These are phyloP conservation scores for Pionites leucogaster DNA, from an alignment of 2,113 vertebrate species.

Conservation along the genomic window DNA sequence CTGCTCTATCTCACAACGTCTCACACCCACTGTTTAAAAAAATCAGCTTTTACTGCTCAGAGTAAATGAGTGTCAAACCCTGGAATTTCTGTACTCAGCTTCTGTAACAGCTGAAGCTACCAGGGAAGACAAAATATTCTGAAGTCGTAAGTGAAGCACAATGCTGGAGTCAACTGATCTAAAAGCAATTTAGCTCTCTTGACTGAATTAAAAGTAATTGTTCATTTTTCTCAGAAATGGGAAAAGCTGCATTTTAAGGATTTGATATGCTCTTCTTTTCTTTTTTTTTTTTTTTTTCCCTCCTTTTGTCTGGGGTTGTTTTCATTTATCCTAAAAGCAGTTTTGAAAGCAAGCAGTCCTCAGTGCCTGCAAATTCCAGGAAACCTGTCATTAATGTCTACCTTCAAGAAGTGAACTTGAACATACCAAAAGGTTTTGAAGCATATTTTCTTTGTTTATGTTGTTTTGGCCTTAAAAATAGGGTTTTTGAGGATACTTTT, in stretches of 20 bases:
- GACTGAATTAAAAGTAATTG: neutral
- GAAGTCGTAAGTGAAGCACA: neutral
- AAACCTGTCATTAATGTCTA: neutral
- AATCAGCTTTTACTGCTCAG: slow-evolving; percentile 19
- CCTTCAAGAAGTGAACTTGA: neutral
- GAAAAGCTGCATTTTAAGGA: neutral
- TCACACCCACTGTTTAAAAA: neutral
- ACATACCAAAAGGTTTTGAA: neutral
- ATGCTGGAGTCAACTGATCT: neutral
- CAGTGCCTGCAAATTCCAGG: neutral
- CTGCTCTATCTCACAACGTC: neutral
- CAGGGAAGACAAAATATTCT: neutral
- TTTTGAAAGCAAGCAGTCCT: neutral
- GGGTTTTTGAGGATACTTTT: neutral
- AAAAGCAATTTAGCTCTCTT: neutral
- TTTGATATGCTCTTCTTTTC: accelerated
- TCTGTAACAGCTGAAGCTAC: slow-evolving; percentile 51
- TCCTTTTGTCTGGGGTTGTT: neutral
- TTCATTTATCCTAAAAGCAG: neutral
- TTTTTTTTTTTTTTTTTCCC: too few relatives aligned
- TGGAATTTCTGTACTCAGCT: slow-evolving; percentile 40
- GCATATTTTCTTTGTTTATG: neutral
- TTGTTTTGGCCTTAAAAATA: neutral
- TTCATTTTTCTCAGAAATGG: neutral
- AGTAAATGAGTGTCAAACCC: slow-evolving; percentile 50